Percentiles rank a stretch among this genome's conserved stretches.
phyloP scores from a whole-genome alignment of 1,140 invertebrate species.

The Saccostrea glomerata region DNA sequence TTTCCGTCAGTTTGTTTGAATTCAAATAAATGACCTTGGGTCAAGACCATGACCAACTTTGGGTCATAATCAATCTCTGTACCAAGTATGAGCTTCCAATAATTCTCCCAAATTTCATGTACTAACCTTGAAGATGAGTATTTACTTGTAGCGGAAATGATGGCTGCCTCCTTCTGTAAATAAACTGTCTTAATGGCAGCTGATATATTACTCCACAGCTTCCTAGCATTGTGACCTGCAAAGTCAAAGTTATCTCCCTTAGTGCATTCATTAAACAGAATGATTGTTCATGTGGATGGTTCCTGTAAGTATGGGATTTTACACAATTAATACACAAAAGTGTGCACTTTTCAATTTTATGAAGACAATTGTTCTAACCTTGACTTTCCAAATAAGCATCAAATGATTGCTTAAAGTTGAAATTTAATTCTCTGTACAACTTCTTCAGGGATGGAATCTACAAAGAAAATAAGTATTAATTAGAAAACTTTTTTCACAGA shows the following conservation, averaged over 20 bases:
- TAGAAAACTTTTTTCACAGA: neutral
- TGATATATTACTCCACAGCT: slow-evolving; percentile 91
- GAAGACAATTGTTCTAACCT: slow-evolving; percentile 67
- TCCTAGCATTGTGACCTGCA: slow-evolving; percentile 58
- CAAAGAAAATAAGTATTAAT: slow-evolving; percentile 44
- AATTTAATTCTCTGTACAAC: slow-evolving; percentile 88
- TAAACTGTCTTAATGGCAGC: slow-evolving; percentile 88
- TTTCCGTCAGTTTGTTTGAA: no score
- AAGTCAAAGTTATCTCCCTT: neutral
- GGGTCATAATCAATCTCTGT: no score
- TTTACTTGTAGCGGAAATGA: slow-evolving; percentile 74
- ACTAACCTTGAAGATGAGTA: slow-evolving; percentile 66
- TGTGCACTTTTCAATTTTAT: no score
- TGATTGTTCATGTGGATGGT: no score
- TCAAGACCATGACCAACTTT: no score
- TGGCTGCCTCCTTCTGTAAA: slow-evolving; percentile 86
- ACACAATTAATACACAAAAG: no score
- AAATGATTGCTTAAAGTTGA: slow-evolving; percentile 92
- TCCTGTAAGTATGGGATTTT: no score
- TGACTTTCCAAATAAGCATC: slow-evolving; percentile 87
- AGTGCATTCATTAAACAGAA: no score
- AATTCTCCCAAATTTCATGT: neutral
- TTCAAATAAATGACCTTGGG: no score
- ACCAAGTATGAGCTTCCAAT: no score
- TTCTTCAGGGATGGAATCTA: slow-evolving; percentile 88